Base-by-base conservation (phyloP, 2,888 invertebrate genomes). In the Odiellus spinosus region DNA sequence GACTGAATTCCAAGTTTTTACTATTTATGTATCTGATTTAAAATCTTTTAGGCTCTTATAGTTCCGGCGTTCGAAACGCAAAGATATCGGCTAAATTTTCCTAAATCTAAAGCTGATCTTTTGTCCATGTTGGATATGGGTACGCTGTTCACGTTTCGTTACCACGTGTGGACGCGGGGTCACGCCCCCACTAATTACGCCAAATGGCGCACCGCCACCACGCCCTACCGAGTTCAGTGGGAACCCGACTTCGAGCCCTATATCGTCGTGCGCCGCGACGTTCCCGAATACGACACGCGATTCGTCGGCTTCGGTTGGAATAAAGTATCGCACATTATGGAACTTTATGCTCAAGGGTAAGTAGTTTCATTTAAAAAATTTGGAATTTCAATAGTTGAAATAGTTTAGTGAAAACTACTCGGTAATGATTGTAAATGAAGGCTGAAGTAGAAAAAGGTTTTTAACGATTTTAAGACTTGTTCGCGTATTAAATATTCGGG, bases 241-340 rank as follows among this genome's bases (percentile, higher is more conserved):
- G 78, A 83, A 61, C 75, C 81, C 0, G 85, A 90, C 66, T 91
- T 84, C 65, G 90, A 90, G 64, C 90, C 91, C 0, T 91, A 90
- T 60, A 71, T 90, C 41, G 82, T 90, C 1, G 81, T 86, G 1
- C 62, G 66, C 8, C 75, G 75, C 50, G 73, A 77, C 21, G 76
- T 81, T 12, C 82, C 84, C 0, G 71, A 72, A 55, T 91, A 85
- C 62, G 88, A 91, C 63, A 76, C 78, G 5, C 69, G 87, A 46
- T 91, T 91, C 68, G 79, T 87, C 35, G 90, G 90, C n/a, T 91
- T 90, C 62, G 90, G 90, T 1, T 91, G 90, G 90, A 90, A 90
- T 66, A 90, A 90, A 74, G 87, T 86, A 21, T 85, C 87, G 0
- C 86, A 87, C 62, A 78, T 84, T 50, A 67, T 71, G 67, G 82